Conservation (phyloP, 2,797 vertebrate genomes). For the Eptatretus atami region DNA sequence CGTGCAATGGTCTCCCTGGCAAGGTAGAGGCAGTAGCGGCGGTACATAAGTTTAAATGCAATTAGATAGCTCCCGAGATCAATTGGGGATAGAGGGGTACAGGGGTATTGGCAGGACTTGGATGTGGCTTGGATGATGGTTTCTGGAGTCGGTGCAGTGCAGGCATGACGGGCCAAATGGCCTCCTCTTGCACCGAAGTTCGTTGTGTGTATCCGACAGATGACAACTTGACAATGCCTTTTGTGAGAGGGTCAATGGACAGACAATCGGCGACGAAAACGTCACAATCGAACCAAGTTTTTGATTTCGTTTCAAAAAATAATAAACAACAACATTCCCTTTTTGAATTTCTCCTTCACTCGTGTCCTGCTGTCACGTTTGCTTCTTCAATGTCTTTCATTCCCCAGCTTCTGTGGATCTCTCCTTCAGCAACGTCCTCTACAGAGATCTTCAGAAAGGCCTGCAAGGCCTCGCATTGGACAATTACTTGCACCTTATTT, state of each 20-base stretch:
- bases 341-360: not conserved
- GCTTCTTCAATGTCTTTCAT: not conserved
- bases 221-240: not conserved
- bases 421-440: slow-evolving; percentile 29
- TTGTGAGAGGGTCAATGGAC: not conserved
- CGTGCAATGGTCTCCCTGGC: too few relatives aligned
- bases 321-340: not conserved
- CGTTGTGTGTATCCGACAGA: too few relatives aligned
- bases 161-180: too few relatives aligned
- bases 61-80: too few relatives aligned
- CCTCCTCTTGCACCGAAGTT: too few relatives aligned
- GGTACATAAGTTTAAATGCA: too few relatives aligned
- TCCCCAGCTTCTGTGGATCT: slow-evolving; percentile 46
- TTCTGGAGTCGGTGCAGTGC: too few relatives aligned
- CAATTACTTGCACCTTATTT: slow-evolving; percentile 48
- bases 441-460: slow-evolving; percentile 40
- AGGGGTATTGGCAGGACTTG: too few relatives aligned
- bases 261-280: not conserved
- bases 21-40: too few relatives aligned
- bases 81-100: too few relatives aligned
- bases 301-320: not conserved
- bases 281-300: not conserved
- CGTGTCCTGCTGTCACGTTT: not conserved
- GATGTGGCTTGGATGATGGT: too few relatives aligned
- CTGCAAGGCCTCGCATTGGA: slow-evolving; percentile 52